Evolutionary conservation across 2,113 vertebrate genomes (phyloP).

Genomic region (Bettongia penicillata): DNA sequence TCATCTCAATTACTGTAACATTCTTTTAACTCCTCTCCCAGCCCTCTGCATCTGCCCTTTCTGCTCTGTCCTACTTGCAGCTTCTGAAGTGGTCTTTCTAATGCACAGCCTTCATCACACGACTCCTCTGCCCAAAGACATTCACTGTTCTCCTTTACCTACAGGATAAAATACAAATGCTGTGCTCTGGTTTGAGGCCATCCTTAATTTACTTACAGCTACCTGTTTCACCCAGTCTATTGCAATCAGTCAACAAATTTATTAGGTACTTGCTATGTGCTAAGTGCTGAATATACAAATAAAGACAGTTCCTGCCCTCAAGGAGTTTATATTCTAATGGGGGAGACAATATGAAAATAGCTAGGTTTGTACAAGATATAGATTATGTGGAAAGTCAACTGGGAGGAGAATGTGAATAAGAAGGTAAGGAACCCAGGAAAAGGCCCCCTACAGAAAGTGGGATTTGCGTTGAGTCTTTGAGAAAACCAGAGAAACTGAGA

Average conservation of each 20-base stretch:
- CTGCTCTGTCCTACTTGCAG: background rate
- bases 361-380: background rate
- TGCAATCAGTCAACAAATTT: background rate
- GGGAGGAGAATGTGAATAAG: background rate
- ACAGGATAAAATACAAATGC: background rate
- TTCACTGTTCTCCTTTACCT: background rate
- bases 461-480: background rate
- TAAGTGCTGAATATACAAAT: background rate
- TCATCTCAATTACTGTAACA: background rate
- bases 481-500: background rate
- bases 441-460: background rate
- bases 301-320: background rate
- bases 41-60: background rate
- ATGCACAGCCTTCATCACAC: background rate
- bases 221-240: background rate
- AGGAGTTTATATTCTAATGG: background rate
- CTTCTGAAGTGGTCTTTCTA: background rate
- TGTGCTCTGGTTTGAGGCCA: background rate
- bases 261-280: background rate
- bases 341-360: background rate
- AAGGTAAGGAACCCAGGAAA: background rate
- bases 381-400: background rate
- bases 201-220: background rate
- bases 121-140: background rate
- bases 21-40: background rate